phyloP scores from a whole-genome alignment of 2,888 invertebrate genomes.

The Melipona beecheii region DNA sequence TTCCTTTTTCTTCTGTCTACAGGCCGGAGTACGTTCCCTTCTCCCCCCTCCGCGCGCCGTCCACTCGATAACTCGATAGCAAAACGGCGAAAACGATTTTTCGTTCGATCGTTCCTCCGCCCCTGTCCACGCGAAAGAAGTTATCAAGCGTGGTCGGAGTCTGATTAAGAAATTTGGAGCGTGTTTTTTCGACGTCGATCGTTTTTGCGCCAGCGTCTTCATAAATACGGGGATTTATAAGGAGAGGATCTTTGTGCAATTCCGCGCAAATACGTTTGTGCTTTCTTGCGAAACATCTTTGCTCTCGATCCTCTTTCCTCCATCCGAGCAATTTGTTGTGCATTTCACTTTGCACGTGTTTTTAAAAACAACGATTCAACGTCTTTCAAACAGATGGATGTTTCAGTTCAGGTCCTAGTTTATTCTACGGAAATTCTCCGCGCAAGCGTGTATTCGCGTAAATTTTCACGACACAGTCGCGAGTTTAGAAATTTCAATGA shows the following conservation, averaged over 20 bases:
- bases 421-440: background rate
- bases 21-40: constrained; percentile 32
- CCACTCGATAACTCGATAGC: constrained; percentile 56
- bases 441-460: background rate
- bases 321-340: too few species aligned
- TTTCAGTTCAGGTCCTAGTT: background rate
- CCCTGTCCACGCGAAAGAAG: background rate
- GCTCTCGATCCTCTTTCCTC: background rate
- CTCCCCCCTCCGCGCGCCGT: constrained; percentile 25
- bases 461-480: background rate
- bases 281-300: background rate
- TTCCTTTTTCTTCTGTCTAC: constrained; percentile 49
- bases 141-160: background rate
- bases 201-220: too few species aligned
- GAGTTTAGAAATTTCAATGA: background rate
- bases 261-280: too few species aligned
- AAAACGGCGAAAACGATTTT: constrained; percentile 22
- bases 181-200: too few species aligned
- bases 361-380: background rate
- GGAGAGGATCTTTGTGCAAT: too few species aligned
- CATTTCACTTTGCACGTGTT: too few species aligned
- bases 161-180: background rate
- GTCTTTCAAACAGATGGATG: background rate
- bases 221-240: too few species aligned
- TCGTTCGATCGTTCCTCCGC: background rate